phyloP scores from a whole-genome alignment of 2,113 vertebrate genomes.

The Baryphthengus martii region DNA sequence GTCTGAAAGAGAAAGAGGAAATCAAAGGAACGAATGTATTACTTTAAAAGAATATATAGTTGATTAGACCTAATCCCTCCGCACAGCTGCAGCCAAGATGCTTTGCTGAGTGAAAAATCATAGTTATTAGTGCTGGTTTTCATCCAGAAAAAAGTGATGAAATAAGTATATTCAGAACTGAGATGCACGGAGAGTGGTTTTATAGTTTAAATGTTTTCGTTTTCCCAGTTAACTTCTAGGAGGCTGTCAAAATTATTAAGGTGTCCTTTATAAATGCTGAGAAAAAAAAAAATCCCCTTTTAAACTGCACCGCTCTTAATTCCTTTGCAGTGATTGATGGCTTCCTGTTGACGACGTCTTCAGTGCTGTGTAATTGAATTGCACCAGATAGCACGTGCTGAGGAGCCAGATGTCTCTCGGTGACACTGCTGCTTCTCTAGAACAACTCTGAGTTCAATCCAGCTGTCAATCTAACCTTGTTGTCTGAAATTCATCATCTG shows the following conservation, averaged over 20 bases:
- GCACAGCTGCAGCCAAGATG: slow-evolving; percentile 2
- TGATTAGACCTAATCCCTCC: slow-evolving; percentile 12
- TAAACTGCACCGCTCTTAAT: neutral
- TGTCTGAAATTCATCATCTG: neutral
- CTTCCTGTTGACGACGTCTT: neutral
- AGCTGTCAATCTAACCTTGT: neutral
- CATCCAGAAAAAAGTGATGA: neutral
- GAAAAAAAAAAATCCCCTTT: slow-evolving; percentile 4
- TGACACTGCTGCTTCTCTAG: neutral
- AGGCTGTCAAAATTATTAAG: slow-evolving; percentile 14
- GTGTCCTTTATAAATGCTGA: neutral
- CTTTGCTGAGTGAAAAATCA: slow-evolving; percentile 39
- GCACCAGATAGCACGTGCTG: neutral
- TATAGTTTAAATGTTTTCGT: slow-evolving; percentile 1
- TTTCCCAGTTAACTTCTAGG: slow-evolving; percentile 17
- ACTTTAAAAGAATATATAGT: neutral
- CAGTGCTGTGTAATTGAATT: neutral
- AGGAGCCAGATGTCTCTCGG: neutral
- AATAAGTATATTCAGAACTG: neutral
- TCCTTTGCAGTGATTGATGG: neutral
- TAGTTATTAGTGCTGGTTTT: neutral
- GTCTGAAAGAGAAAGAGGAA: slow-evolving; percentile 77
- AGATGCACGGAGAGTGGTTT: neutral
- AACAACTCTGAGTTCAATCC: neutral
- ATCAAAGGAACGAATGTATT: slow-evolving; percentile 9